phyloP scores from a whole-genome alignment of 2,797 vertebrate species.

The Dipus sagitta region DNA sequence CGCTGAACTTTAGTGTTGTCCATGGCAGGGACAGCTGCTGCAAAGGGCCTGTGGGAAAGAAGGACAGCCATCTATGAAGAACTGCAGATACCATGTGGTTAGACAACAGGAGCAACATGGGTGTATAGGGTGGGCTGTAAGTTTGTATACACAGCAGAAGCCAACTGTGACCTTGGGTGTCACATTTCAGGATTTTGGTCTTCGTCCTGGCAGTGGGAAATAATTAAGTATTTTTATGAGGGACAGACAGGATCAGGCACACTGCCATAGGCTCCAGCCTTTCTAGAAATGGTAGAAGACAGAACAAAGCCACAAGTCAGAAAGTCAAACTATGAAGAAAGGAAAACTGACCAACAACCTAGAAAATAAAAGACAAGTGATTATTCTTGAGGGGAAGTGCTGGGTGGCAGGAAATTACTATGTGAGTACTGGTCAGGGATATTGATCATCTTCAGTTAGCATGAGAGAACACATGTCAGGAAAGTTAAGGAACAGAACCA shows the following conservation, averaged over 20 bases:
- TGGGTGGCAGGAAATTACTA: not conserved
- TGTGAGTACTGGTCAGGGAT: not conserved
- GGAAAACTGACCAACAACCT: not conserved
- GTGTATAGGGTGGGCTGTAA: not conserved
- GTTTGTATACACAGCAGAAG: not conserved
- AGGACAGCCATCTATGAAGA: not conserved
- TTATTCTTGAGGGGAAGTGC: not conserved
- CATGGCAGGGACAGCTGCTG: not conserved
- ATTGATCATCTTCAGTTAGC: not conserved
- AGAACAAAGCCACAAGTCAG: not conserved
- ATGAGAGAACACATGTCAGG: not conserved
- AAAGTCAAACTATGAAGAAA: not conserved
- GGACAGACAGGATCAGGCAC: not conserved
- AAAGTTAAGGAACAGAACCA: not conserved
- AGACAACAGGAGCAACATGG: not conserved
- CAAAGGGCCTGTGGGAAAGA: not conserved
- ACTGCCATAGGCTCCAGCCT: not conserved
- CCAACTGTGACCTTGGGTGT: accelerated
- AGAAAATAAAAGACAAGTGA: not conserved
- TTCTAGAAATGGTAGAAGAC: not conserved
- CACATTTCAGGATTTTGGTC: not conserved
- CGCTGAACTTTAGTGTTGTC: not conserved
- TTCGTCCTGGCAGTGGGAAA: not conserved
- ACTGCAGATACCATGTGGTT: not conserved
- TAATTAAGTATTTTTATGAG: not conserved